These are phyloP conservation scores for Protaetia brevitarsis DNA, from an alignment of 1,140 invertebrate species.

Conservation along the genomic window DNA sequence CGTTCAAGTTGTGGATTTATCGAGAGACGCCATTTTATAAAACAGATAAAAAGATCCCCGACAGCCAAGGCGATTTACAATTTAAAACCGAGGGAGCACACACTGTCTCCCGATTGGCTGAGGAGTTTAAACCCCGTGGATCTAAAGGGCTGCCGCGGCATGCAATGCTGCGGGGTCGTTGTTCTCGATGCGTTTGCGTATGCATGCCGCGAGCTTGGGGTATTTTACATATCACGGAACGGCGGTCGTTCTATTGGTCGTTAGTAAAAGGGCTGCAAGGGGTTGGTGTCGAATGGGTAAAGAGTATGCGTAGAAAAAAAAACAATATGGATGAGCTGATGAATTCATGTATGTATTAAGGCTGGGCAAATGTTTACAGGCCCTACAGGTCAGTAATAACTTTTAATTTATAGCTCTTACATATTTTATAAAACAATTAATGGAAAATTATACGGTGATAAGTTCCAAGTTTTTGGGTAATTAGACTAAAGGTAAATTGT, in stretches of 20 bases:
- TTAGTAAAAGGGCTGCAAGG: too few relatives aligned
- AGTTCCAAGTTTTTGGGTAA: too few relatives aligned
- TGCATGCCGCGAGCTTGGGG: conserved; percentile 18
- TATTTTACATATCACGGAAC: conserved; percentile 33
- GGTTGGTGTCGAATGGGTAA: too few relatives aligned
- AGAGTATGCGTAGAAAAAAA: too few relatives aligned
- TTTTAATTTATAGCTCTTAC: too few relatives aligned
- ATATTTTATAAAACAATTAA: too few relatives aligned
- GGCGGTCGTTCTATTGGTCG: background rate
- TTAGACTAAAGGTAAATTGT: too few relatives aligned
- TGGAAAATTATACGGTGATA: too few relatives aligned
- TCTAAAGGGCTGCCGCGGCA: conserved; percentile 18
- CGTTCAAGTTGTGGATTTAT: background rate
- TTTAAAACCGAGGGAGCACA: conserved; percentile 41
- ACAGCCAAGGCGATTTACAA: conserved; percentile 35
- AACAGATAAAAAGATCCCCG: conserved; percentile 16
- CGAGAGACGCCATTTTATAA: conserved; percentile 20
- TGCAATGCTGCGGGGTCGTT: conserved; percentile 14
- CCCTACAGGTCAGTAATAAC: too few relatives aligned
- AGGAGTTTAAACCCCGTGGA: conserved; percentile 35
- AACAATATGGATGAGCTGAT: too few relatives aligned
- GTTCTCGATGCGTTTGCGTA: conserved; percentile 27
- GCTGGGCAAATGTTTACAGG: too few relatives aligned
- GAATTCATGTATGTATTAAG: too few relatives aligned
- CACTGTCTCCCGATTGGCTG: conserved; percentile 33